phyloP scores from a whole-genome alignment of 1,140 invertebrate genomes.

The Zaprionus lachaisei region DNA sequence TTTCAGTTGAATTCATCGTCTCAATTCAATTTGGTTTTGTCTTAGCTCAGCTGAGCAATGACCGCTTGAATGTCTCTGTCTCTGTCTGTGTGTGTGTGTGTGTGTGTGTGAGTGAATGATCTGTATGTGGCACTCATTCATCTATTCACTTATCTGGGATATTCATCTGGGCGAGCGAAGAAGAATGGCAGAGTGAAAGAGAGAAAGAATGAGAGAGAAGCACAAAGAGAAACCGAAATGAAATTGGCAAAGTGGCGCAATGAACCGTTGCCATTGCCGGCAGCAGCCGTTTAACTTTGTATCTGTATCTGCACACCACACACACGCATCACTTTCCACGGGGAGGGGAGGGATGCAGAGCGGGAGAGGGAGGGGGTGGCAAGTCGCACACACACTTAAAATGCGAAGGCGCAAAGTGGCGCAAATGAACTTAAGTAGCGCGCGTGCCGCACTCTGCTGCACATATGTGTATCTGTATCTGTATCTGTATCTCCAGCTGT shows the following conservation, averaged over 20 bases:
- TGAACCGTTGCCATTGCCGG: constrained; percentile 55
- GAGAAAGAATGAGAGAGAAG: constrained; percentile 2
- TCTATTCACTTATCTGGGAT: constrained; percentile 32
- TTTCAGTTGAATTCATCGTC: constrained; percentile 7
- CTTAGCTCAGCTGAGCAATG: constrained; percentile 29
- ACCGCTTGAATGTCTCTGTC: constrained; percentile 8
- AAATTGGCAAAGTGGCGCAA: constrained; percentile 58
- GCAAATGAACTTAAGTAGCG: constrained; percentile 80
- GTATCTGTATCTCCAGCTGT: constrained; percentile 28
- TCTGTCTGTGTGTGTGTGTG: background rate
- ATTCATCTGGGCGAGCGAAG: constrained; percentile 24
- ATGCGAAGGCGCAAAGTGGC: constrained; percentile 72
- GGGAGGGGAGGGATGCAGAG: background rate
- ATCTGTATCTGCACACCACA: constrained; percentile 27
- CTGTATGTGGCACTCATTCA: constrained; percentile 21
- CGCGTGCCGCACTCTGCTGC: constrained; percentile 42
- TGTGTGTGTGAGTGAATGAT: background rate
- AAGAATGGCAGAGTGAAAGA: constrained; percentile 15
- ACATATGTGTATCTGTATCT: constrained; percentile 9
- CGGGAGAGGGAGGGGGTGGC: background rate
- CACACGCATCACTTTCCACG: constrained; percentile 25
- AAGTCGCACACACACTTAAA: constrained; percentile 61
- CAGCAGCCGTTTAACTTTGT: constrained; percentile 34
- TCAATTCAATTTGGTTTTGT: constrained; percentile 15
- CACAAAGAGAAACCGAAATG: constrained; percentile 44